Percentiles rank a stretch among this genome's conserved stretches.
phyloP scores from a whole-genome alignment of 2,797 vertebrate species.

The Epinephelus coioides region DNA sequence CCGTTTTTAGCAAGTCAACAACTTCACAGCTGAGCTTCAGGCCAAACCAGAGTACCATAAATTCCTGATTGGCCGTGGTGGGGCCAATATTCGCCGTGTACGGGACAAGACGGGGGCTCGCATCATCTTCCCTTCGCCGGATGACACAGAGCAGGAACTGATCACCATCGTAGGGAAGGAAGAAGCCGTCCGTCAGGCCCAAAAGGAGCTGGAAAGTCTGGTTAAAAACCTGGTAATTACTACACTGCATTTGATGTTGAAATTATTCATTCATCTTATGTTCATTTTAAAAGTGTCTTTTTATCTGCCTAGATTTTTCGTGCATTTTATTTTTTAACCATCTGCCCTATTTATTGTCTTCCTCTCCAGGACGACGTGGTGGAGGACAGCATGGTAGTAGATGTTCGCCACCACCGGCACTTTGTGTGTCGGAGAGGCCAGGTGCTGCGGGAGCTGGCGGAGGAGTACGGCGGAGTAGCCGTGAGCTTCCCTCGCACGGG shows the following conservation, averaged over 20 bases:
- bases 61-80: slow-evolving; percentile 88
- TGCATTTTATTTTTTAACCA: not conserved
- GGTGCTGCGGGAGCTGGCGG: slow-evolving; percentile 87
- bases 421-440: slow-evolving; percentile 88
- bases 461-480: slow-evolving; percentile 89
- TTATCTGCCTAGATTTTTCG: not conserved
- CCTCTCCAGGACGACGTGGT: slow-evolving; percentile 86
- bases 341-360: not conserved
- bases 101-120: slow-evolving; percentile 85
- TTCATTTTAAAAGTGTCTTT: not conserved
- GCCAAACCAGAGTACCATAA: slow-evolving; percentile 90
- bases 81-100: slow-evolving; percentile 86
- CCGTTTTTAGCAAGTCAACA: slow-evolving; percentile 85
- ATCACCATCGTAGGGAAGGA: slow-evolving; percentile 89
- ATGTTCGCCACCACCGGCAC: slow-evolving; percentile 86
- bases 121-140: slow-evolving; percentile 87
- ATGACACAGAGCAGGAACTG: slow-evolving; percentile 87
- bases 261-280: not conserved
- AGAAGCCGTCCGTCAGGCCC: slow-evolving; percentile 84
- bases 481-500: slow-evolving; percentile 89
- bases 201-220: slow-evolving; percentile 86
- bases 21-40: slow-evolving; percentile 85
- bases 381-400: slow-evolving; percentile 88
- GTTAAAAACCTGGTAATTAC: slow-evolving; percentile 87
- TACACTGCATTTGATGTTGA: not conserved